Evolutionary conservation across 2,888 invertebrate species (phyloP), one percentile per base, ranked within the genome.

Genomic region (Caprella mutica): DNA sequence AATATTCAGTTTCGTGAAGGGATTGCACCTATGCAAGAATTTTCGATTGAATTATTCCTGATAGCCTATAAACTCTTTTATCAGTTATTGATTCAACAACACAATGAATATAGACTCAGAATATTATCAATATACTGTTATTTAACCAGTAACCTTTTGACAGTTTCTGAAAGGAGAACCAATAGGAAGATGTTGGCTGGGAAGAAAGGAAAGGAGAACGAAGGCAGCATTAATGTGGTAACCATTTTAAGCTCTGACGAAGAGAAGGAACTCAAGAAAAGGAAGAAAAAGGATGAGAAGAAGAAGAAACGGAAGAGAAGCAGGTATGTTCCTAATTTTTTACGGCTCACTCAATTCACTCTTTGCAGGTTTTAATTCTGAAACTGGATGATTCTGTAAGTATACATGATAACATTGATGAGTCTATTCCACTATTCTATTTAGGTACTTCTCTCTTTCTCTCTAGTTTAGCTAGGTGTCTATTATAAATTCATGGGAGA

Each of bases 261-360:
- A 29, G 62, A 55, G 5, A 43, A 55, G 46, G 55, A 63, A 33
- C 27, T 48, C 5, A 58, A 62, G 46, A 56, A 56, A 14, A 63
- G 58, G 55, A 56, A 60, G 24, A 54, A 52, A 21, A 55, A 50
- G 23, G 55, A 46, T 44, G 54, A 63, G 21, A 57, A 51, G 24
- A 40, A 55, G 6, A 63, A 59, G 44, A 63, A 63, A 39, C 46
- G 63, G 24, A 63, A 63, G 53, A 55, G 63, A 63, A 63, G 63
- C 59, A 59, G 59, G 61, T 61, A 61, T 48, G 29, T 48, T 30
- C 30, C 38, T 55, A 30, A 55, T 39, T 39, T 44, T 14, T 29
- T 48, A 14, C 29, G 12, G 48, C 30, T 21, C 17, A 30, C 14
- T 19, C 24, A 43, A 33, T 26, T 50, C 5, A 19, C 17, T n/a